Conservation (phyloP, 92 coral and sea anemone species). For the Zoanthus sansibaricus region DNA sequence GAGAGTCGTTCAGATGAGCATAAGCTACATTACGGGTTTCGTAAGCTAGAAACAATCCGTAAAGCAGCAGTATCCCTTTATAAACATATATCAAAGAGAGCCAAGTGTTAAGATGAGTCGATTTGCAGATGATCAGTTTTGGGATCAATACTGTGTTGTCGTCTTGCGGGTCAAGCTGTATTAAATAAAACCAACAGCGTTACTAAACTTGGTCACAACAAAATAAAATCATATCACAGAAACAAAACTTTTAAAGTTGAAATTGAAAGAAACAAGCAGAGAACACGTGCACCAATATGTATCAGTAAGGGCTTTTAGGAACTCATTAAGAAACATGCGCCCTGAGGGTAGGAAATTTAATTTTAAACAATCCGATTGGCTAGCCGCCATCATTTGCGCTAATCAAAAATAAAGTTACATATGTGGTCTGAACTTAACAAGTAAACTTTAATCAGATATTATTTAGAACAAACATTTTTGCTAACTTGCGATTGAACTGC, state of each 20-base stretch:
- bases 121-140: constrained; percentile 70
- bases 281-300: no score
- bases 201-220: not conserved
- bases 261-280: no score
- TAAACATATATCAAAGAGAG: constrained; percentile 79
- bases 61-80: constrained; percentile 89
- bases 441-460: no score
- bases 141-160: constrained; percentile 48
- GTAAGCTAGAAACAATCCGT: constrained; percentile 93
- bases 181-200: not conserved
- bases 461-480: no score
- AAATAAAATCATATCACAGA: not conserved
- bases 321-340: no score
- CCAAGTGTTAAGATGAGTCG: constrained; percentile 71
- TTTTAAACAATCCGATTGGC: no score
- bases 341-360: no score
- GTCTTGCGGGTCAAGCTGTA: constrained; percentile 59
- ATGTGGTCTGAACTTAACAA: no score
- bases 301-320: no score
- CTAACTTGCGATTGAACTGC: no score
- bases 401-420: no score
- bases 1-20: constrained; percentile 94
- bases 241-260: not conserved
- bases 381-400: no score
- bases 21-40: constrained; percentile 96